Evolutionary conservation across 2,797 vertebrate genomes (phyloP).

Genomic region (Manis pentadactyla): DNA sequence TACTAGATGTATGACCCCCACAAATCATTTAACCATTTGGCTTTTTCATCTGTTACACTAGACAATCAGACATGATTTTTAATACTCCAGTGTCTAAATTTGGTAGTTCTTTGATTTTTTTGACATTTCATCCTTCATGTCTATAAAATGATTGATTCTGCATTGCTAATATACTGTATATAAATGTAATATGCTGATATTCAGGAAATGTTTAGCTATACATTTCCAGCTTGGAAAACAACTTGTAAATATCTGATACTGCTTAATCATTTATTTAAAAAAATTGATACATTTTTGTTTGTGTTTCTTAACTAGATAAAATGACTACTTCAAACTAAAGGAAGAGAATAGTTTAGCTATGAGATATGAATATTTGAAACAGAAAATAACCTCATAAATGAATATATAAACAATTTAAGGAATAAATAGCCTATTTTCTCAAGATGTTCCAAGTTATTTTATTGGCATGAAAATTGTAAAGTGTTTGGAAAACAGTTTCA

Average conservation of each 20-base stretch:
- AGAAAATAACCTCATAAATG: slow-evolving; percentile 42
- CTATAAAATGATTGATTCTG: slow-evolving; percentile 1
- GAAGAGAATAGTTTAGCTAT: slow-evolving; percentile 23
- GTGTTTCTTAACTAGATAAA: slow-evolving; percentile 31
- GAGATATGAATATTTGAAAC: slow-evolving; percentile 31
- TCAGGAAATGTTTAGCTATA: slow-evolving; percentile 7
- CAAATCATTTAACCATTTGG: neutral
- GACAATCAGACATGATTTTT: neutral
- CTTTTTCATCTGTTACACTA: neutral
- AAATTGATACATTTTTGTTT: neutral
- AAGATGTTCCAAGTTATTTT: slow-evolving; percentile 59
- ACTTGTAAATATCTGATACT: neutral
- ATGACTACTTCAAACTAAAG: neutral
- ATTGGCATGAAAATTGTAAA: slow-evolving; percentile 40
- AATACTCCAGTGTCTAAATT: neutral
- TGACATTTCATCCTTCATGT: neutral
- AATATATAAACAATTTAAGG: slow-evolving; percentile 1
- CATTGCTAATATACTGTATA: neutral
- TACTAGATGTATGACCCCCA: neutral
- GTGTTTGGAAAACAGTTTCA: slow-evolving; percentile 58
- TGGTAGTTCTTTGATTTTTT: neutral
- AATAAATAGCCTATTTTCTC: neutral
- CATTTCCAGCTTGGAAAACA: neutral
- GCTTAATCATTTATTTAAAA: slow-evolving; percentile 41
- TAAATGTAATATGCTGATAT: slow-evolving; percentile 4